These are phyloP conservation scores for Helarctos malayanus DNA, from an alignment of 2,797 vertebrate genomes.

Conservation along the genomic window DNA sequence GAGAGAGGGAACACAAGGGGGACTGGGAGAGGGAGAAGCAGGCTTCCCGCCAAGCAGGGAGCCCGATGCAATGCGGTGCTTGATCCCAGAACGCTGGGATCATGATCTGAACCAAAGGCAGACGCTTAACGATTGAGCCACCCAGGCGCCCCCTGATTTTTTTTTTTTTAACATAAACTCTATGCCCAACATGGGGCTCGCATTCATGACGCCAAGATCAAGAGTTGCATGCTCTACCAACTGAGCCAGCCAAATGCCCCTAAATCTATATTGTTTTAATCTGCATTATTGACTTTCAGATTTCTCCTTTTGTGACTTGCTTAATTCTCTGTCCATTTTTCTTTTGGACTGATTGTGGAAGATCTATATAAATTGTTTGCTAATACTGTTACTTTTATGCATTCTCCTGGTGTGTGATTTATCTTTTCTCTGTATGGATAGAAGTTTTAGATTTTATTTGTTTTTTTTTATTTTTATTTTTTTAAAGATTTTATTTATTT, in stretches of 20 bases:
- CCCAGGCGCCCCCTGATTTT: background rate
- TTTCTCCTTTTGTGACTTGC: background rate
- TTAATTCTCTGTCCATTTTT: conserved; percentile 3
- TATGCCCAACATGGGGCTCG: background rate
- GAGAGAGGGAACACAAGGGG: too few species aligned
- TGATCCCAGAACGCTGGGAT: too few species aligned
- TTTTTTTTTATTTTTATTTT: too few species aligned
- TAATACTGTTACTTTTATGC: background rate
- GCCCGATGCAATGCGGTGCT: too few species aligned
- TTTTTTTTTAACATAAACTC: background rate
- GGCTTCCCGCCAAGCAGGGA: too few species aligned
- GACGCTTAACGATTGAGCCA: too few species aligned
- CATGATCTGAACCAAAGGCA: too few species aligned
- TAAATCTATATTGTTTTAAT: background rate
- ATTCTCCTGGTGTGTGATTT: background rate
- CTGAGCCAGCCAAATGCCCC: background rate
- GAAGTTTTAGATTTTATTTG: background rate
- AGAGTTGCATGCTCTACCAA: background rate
- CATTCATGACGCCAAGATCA: background rate
- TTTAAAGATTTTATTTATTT: too few species aligned
- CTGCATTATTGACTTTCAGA: background rate
- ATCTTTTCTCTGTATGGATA: background rate
- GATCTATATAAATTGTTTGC: background rate
- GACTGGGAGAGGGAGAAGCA: too few species aligned
- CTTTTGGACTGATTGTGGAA: background rate